Evolutionary conservation across 1,140 invertebrate species (phyloP), one percentile per base, ranked within the genome.

Genomic region (Rhopalosiphum maidis): DNA sequence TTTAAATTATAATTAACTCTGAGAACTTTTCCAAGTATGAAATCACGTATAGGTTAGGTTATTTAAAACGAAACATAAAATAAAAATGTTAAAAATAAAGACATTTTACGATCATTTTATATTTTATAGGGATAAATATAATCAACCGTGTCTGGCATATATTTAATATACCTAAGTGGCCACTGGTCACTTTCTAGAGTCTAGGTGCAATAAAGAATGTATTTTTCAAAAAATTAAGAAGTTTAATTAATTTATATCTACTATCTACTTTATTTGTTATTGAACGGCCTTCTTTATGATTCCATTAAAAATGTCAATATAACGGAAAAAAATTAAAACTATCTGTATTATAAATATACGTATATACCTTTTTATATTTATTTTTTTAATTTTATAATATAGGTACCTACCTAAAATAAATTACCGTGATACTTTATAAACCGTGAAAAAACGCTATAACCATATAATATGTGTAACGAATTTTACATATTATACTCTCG

Each of bases 1-100:
- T 77, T 77, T 77, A 77, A 77, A 77, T 77, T n/a, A 77, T 77
- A 77, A 77, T 77, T 77, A 77, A 77, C n/a, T 35, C 30, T 77
- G 30, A 77, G 60, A n/a, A 77, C 60, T 15, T n/a, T 77, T 35
- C 15, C 1, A 77, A 77, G 15, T 21, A n/a, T 15, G 30, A 77
- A 77, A 18, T 77, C 60, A 77, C n/a, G 60, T 15, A 77, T 51
- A 51, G 48, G 4, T n/a, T 77, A 77, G n/a, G 60, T 77, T 51
- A 77, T 77, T 77, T 77, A 77, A 77, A 77, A 77, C 18, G 4
- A n/a, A 77, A n/a, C 30, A 77, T 77, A n/a, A 77, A 77, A 15
- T n/a, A 60, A 60, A 60, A 60, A 60, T 30, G 25, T 11, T 3
- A 30, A 9, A 30, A 9, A 60, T 60, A 60, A 60, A 60, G 55